phyloP scores from a whole-genome alignment of 2,797 vertebrate genomes.

The Dendrocincla tyrannina region DNA sequence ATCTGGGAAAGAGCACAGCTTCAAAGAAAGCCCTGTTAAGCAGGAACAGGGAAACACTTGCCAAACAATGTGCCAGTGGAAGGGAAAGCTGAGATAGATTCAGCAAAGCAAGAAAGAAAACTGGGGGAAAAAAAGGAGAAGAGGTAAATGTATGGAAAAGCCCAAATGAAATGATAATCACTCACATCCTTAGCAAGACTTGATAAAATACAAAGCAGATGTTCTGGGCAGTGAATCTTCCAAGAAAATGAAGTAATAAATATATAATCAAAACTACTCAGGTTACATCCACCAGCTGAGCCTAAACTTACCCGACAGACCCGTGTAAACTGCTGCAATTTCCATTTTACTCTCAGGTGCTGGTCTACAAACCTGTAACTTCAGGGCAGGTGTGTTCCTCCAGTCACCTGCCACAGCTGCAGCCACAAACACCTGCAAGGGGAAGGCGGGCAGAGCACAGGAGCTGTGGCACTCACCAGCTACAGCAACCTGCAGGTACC shows the following conservation, averaged over 20 bases:
- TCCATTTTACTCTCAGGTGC: neutral
- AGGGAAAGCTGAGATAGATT: neutral
- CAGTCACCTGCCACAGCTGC: neutral
- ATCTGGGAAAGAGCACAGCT: neutral
- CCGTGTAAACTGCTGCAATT: neutral
- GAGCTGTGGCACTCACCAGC: neutral
- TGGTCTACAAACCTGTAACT: neutral
- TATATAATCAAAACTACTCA: neutral
- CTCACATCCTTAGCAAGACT: neutral
- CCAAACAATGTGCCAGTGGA: neutral
- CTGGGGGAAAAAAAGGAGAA: neutral
- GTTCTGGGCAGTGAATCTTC: neutral
- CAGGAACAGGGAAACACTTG: neutral
- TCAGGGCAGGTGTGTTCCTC: neutral
- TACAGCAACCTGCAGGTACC: neutral
- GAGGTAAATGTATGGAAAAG: neutral
- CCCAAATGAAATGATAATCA: neutral
- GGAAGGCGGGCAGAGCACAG: neutral
- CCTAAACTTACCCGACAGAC: neutral
- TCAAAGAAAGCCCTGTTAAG: neutral
- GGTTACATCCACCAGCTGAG: neutral
- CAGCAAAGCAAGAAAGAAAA: neutral
- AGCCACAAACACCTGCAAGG: neutral
- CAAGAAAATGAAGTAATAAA: neutral
- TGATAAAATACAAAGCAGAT: neutral